Percentiles rank a stretch among this genome's conserved stretches.
phyloP scores from a whole-genome alignment of 1,140 invertebrate species.

The Stenopsyche tienmushanensis region DNA sequence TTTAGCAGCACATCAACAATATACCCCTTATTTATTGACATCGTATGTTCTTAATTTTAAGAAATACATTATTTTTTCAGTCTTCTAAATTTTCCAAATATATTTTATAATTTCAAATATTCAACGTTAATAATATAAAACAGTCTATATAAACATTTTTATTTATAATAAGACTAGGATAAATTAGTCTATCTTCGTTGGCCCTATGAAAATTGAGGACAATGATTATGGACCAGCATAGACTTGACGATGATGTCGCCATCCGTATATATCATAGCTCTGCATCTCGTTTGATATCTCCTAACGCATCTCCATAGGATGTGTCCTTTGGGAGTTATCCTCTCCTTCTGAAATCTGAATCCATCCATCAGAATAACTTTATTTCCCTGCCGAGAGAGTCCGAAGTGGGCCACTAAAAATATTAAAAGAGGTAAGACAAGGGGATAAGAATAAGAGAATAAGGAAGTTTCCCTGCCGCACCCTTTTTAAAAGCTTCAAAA shows the following conservation, averaged over 20 bases:
- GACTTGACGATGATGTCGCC: slow-evolving; percentile 30
- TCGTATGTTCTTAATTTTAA: no score
- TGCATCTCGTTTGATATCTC: slow-evolving; percentile 34
- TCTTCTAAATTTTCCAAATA: slow-evolving; percentile 1
- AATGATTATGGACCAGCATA: slow-evolving; percentile 37
- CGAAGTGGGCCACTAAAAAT: slow-evolving; percentile 34
- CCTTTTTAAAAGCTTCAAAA: no score
- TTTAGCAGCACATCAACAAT: no score
- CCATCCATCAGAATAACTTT: slow-evolving; percentile 33
- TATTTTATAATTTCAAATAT: background rate
- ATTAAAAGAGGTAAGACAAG: background rate
- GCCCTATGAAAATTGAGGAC: slow-evolving; percentile 30
- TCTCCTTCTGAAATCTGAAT: slow-evolving; percentile 36
- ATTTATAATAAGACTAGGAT: background rate
- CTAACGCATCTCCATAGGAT: slow-evolving; percentile 36
- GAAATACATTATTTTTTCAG: slow-evolving; percentile 4
- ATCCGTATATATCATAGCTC: slow-evolving; percentile 36
- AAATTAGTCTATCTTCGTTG: background rate
- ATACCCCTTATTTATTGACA: no score
- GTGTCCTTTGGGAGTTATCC: slow-evolving; percentile 31
- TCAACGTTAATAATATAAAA: background rate
- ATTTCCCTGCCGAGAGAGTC: slow-evolving; percentile 34
- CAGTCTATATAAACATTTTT: background rate
- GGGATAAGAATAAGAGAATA: slow-evolving; percentile 3
- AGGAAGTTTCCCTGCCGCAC: no score